These are phyloP conservation scores for Ranitomeya variabilis DNA, from an alignment of 2,113 vertebrate species.

Conservation along the genomic window DNA sequence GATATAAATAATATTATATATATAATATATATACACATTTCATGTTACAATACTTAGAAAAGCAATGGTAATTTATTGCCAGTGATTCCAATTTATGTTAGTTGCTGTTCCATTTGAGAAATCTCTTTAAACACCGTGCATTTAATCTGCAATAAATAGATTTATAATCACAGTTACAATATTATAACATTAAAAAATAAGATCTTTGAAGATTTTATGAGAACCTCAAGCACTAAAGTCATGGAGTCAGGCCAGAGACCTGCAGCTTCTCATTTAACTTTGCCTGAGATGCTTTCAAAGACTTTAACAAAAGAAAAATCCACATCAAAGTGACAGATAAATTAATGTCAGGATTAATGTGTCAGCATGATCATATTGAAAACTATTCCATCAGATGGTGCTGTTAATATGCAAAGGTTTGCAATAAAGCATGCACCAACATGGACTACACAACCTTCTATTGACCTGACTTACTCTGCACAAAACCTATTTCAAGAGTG, in stretches of 20 bases:
- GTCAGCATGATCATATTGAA: neutral
- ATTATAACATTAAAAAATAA: constrained; percentile 13
- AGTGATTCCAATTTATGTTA: neutral
- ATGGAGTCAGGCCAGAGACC: constrained; percentile 12
- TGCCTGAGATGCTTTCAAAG: constrained; percentile 15
- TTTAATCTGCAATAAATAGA: constrained; percentile 20
- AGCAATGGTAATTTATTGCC: neutral
- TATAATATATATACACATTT: too few relatives aligned
- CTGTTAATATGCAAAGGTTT: neutral
- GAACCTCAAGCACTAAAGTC: neutral
- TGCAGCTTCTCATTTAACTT: constrained; percentile 28
- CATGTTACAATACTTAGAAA: too few relatives aligned
- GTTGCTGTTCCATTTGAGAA: neutral
- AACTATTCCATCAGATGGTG: neutral
- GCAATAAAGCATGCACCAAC: neutral
- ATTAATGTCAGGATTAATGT: constrained; percentile 15
- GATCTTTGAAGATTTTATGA: constrained; percentile 3
- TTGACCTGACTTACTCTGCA: neutral
- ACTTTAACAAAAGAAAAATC: constrained; percentile 30
- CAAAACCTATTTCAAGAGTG: neutral
- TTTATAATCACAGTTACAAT: constrained; percentile 8
- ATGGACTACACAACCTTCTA: neutral
- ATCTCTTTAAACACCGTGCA: neutral
- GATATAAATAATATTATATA: neutral
- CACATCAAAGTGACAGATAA: constrained; percentile 32